Conservation (phyloP, 2,113 vertebrate species). For the Ranitomeya imitator region DNA sequence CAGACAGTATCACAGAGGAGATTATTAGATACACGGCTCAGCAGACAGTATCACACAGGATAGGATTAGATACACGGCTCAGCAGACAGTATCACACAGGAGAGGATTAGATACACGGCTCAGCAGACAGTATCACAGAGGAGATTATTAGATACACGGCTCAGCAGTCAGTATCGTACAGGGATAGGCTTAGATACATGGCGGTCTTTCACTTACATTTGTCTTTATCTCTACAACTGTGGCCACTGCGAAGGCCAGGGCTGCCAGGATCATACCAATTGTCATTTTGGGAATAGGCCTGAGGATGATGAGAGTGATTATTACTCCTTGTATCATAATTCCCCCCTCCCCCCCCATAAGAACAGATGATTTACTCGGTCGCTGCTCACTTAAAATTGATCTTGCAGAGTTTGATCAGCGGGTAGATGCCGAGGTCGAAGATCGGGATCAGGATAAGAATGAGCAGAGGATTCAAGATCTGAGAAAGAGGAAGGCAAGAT, state of each 20-base stretch:
- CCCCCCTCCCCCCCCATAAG: not conserved
- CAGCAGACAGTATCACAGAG: too few relatives aligned
- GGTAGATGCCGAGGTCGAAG: constrained; percentile 92
- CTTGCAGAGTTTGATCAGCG: constrained; percentile 81
- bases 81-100: too few relatives aligned
- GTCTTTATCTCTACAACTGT: constrained; percentile 87
- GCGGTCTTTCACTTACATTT: constrained; percentile 73
- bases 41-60: too few relatives aligned
- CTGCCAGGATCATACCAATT: constrained; percentile 88
- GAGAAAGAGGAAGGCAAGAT: constrained; percentile 64
- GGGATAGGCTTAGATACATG: not conserved
- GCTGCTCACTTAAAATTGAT: constrained; percentile 90
- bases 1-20: too few relatives aligned
- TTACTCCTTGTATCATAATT: not conserved
- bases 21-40: too few relatives aligned
- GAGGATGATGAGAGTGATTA: constrained; percentile 31
- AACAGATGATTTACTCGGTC: too few relatives aligned
- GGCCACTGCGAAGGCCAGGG: constrained; percentile 86
- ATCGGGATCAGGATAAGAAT: constrained; percentile 92
- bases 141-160: too few relatives aligned
- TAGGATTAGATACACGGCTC: too few relatives aligned
- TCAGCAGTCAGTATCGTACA: too few relatives aligned
- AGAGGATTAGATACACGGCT: too few relatives aligned
- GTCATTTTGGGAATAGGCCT: constrained; percentile 93
- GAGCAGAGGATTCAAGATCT: constrained; percentile 94